Base-by-base conservation (phyloP, 2,888 invertebrate species). In the Alloscopus bannaensis region DNA sequence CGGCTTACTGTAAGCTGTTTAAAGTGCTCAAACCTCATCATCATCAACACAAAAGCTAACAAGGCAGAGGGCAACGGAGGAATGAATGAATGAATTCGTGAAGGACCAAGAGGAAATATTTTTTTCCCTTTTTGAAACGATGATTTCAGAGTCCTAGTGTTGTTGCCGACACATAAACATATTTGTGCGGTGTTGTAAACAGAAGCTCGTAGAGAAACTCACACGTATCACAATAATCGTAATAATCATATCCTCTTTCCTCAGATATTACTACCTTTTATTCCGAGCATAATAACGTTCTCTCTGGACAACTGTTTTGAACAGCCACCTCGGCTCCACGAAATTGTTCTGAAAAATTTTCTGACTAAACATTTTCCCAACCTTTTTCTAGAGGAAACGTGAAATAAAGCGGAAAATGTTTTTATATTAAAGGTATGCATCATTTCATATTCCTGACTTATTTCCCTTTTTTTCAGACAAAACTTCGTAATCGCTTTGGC, bases 361-460 rank as follows among this genome's bases (percentile, higher is more conserved):
- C n/a, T n/a, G n/a, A n/a, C n/a, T n/a, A n/a, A n/a, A n/a, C n/a
- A n/a, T n/a, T 42, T 65, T 65, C 28, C 29, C 31, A 45, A 64
- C 65, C 57, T 64, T 55, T 72, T 62, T 42, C 70, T 31, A 72
- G 60, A 71, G 50, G 62, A 57, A 50, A 65, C 18, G 68, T 62
- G 75, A 80, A 66, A 62, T 76, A 70, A 70, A 81, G 81, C 81
- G 78, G 79, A 79, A 81, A 79, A 62, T 79, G 75, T 68, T 71
- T 71, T 76, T 68, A 59, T 47, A 66, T 59, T 29, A 62, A 69
- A 76, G 60, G 76, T 50, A 76, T 60, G 76, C 76, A 69, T 68
- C 36, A 76, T 68, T 68, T 68, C 68, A 75, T 50, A 60, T 65
- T 65, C 22, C 73, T 75, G 66, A 68, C 75, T 68, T 66, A 50